These are phyloP conservation scores for Drymonia ruficornis DNA, from an alignment of 2,888 invertebrate genomes.

Conservation along the genomic window DNA sequence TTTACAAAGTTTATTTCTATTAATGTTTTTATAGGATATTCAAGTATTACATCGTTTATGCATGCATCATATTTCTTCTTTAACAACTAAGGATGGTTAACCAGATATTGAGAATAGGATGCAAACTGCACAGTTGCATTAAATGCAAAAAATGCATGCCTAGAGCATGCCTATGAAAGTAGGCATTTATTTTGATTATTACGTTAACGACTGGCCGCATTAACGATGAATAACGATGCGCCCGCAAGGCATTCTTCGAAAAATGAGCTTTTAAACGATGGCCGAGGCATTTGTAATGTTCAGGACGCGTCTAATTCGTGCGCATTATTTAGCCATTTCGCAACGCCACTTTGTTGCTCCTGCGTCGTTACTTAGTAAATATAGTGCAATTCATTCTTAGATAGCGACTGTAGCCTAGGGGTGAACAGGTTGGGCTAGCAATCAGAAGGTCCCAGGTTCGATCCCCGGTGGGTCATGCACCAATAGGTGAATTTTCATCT, in stretches of 20 bases:
- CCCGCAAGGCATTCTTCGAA: constrained; percentile 39
- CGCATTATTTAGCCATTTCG: constrained; percentile 35
- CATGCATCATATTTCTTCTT: too few species aligned
- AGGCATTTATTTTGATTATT: constrained; percentile 41
- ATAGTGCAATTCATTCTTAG: not conserved
- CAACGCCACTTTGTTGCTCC: not conserved
- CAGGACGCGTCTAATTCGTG: constrained; percentile 30
- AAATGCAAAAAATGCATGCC: constrained; percentile 45
- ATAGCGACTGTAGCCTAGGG: too few species aligned
- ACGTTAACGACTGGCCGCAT: constrained; percentile 43
- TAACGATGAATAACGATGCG: constrained; percentile 54
- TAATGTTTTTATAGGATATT: too few species aligned
- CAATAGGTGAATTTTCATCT: too few species aligned
- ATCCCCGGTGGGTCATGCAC: too few species aligned
- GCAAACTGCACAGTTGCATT: constrained; percentile 27
- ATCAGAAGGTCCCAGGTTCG: too few species aligned
- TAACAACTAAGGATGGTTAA: too few species aligned
- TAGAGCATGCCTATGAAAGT: constrained; percentile 32
- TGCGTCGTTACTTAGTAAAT: not conserved
- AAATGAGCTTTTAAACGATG: constrained; percentile 46
- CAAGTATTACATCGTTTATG: too few species aligned
- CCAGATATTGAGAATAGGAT: constrained; percentile 7
- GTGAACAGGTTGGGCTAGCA: too few species aligned
- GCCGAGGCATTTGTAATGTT: constrained; percentile 29
- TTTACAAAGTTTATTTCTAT: too few species aligned